phyloP scores from a whole-genome alignment of 2,797 vertebrate genomes.

The Eleutherodactylus coqui region DNA sequence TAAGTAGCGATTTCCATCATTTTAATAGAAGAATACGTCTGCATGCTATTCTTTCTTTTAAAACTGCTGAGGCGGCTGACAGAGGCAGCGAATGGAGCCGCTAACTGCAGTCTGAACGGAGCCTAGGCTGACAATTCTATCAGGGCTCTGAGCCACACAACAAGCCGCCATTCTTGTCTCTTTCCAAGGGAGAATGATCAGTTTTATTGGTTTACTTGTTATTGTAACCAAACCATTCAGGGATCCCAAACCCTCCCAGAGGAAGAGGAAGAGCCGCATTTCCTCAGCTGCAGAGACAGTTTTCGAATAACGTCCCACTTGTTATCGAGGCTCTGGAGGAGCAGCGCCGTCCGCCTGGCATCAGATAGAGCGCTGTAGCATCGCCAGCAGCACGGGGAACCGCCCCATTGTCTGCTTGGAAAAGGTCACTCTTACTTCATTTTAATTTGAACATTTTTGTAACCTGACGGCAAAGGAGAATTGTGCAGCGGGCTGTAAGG shows the following conservation, averaged over 20 bases:
- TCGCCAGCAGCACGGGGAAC: not conserved
- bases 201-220: slow-evolving; percentile 49
- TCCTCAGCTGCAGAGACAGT: slow-evolving; percentile 62
- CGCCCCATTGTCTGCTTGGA: not conserved
- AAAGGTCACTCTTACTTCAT: not conserved
- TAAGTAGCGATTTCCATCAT: too few relatives aligned
- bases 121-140: too few relatives aligned
- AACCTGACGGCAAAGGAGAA: not conserved
- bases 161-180: not conserved
- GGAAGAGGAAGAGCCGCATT: slow-evolving; percentile 55
- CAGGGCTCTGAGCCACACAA: too few relatives aligned
- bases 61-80: too few relatives aligned
- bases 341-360: not conserved
- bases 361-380: not conserved
- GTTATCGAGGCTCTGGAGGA: slow-evolving; percentile 49
- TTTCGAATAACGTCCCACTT: slow-evolving; percentile 58
- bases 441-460: not conserved
- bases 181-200: not conserved
- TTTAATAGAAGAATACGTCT: too few relatives aligned
- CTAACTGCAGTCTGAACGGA: too few relatives aligned
- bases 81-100: too few relatives aligned
- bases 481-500: not conserved
- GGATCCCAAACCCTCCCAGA: slow-evolving; percentile 65
- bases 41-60: too few relatives aligned
- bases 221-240: slow-evolving; percentile 62